Percentiles rank a stretch among this genome's conserved stretches.
Conservation (phyloP, 2,888 invertebrate genomes). For the Heliconius erato region DNA sequence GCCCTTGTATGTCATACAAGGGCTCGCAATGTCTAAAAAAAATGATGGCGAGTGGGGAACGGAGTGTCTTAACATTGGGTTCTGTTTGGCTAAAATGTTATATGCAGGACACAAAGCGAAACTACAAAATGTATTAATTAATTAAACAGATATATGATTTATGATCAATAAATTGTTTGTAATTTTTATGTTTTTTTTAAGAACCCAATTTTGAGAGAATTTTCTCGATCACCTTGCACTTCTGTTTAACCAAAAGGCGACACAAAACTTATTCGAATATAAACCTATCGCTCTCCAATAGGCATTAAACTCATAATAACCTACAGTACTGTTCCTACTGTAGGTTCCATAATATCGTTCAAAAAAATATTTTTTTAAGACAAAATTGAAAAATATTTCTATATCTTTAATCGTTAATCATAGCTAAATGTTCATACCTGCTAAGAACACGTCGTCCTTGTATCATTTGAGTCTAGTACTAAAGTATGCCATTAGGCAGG, state of each 20-base stretch:
- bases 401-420: neutral
- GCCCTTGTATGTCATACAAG: no score
- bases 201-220: no score
- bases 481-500: slow-evolving; percentile 46
- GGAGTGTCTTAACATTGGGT: no score
- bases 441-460: slow-evolving; percentile 47
- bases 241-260: neutral
- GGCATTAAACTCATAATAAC: neutral
- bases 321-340: neutral
- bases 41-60: no score
- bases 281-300: neutral
- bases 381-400: neutral
- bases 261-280: neutral
- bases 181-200: no score
- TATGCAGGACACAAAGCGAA: no score
- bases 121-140: no score
- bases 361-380: neutral
- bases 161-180: no score
- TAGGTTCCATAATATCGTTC: neutral
- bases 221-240: neutral
- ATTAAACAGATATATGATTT: no score
- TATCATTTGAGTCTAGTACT: slow-evolving; percentile 43
- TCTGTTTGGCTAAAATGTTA: no score
- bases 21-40: no score
- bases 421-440: slow-evolving; percentile 6